phyloP scores from a whole-genome alignment of 2,888 invertebrate genomes.

The Cactoblastis cactorum region DNA sequence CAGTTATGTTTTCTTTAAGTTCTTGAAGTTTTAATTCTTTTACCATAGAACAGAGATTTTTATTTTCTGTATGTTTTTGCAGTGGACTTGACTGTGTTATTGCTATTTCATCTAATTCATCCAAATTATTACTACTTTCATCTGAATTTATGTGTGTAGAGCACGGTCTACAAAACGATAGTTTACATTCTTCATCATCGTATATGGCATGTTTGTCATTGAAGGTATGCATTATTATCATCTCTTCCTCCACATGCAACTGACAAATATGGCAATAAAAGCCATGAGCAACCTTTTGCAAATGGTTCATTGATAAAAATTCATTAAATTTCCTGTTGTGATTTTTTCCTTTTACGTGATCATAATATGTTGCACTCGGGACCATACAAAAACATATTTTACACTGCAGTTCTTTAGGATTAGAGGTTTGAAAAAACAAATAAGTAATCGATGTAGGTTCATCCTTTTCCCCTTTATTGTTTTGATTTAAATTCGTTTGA shows the following conservation, averaged over 20 bases:
- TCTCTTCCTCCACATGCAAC: not conserved
- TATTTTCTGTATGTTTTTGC: not conserved
- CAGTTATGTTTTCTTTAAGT: not conserved
- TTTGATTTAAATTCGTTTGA: not conserved
- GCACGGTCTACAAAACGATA: too few relatives aligned
- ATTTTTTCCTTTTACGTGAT: not conserved
- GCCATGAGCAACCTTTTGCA: not conserved
- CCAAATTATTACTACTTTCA: constrained; percentile 4
- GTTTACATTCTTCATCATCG: not conserved
- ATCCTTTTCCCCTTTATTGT: not conserved
- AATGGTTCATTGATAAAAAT: not conserved
- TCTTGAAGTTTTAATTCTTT: too few relatives aligned
- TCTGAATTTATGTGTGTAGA: too few relatives aligned
- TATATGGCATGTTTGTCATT: not conserved
- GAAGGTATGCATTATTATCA: not conserved
- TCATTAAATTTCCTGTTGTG: not conserved
- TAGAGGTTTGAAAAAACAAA: not conserved
- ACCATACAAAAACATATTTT: not conserved
- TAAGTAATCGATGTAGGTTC: not conserved
- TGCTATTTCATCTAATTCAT: not conserved
- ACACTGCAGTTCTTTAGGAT: not conserved
- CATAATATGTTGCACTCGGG: not conserved
- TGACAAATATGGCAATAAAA: not conserved
- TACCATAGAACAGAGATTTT: too few relatives aligned
- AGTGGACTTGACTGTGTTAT: not conserved